phyloP scores from a whole-genome alignment of 2,113 vertebrate species.

The Columba livia region DNA sequence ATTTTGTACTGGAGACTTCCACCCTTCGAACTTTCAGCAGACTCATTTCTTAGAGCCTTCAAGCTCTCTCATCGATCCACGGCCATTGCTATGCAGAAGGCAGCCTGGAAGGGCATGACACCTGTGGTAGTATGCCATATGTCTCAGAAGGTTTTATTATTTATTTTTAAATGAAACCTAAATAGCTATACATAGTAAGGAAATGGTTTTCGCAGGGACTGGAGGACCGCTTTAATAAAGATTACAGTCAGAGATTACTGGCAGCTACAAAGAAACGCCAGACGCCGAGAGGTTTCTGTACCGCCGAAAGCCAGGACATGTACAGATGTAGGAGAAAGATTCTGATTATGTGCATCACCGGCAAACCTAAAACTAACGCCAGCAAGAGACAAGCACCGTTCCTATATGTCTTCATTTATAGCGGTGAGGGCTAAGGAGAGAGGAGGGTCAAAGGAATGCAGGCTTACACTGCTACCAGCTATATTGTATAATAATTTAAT shows the following conservation, averaged over 20 bases:
- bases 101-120: constrained; percentile 45
- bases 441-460: constrained; percentile 25
- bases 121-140: constrained; percentile 33
- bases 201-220: constrained; percentile 44
- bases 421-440: constrained; percentile 6
- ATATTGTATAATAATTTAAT: constrained; percentile 53
- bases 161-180: constrained; percentile 55
- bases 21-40: constrained; percentile 56
- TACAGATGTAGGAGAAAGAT: background rate
- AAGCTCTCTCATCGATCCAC: constrained; percentile 48
- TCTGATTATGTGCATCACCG: background rate
- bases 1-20: constrained; percentile 61
- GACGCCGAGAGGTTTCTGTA: background rate
- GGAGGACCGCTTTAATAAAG: constrained; percentile 57
- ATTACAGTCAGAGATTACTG: constrained; percentile 50
- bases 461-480: constrained; percentile 29
- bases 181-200: constrained; percentile 30
- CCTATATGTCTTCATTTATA: constrained; percentile 46
- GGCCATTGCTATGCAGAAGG: constrained; percentile 56
- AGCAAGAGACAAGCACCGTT: background rate
- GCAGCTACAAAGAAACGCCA: constrained; percentile 29
- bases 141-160: constrained; percentile 60
- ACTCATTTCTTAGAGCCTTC: constrained; percentile 72
- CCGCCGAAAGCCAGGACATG: background rate
- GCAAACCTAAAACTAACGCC: constrained; percentile 9